Evolutionary conservation across 1,140 invertebrate genomes (phyloP), one percentile per base, ranked within the genome.

Genomic region (Diachasmimorpha longicaudata): DNA sequence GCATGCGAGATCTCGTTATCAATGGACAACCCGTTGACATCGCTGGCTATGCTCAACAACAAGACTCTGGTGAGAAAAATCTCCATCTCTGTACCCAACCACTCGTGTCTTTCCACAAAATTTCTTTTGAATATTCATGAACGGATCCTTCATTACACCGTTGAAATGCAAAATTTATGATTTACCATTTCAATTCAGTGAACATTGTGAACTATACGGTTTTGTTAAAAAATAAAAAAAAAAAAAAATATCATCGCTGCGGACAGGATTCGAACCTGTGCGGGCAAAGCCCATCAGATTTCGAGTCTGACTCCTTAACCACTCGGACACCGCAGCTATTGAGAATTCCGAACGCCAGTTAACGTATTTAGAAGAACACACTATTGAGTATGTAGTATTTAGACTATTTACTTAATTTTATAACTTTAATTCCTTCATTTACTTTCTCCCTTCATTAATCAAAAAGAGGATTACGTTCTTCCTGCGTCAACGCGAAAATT

Each of bases 1-100:
- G 98, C 86, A 92, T 99, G 83, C 92, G 97, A 82, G 97, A 99
- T 87, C 90, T 99, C 78, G 92, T 96, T 78, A 91, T 99, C 81
- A 98, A 98, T 89, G 96, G 95, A n/a, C 94, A 96, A 79, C 93
- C 95, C 14, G 92, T 98, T 71, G 97, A 99, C 87, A 93, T 99
- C 72, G 95, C 96, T 13, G 93, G 93, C 31, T 96, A 94, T 85
- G 96, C 97, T 9, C 90, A 95, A 77, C 94, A 96, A 79, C 97
- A 99, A 88, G 96, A 97, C 88, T 95, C 93, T 42, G 95, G 96
- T 95, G 88, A 90, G 85, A 63, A 14, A n/a, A 23, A 69, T 73
- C 16, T 23, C 2, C 46, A 36, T 11, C 13, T 31, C 42, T 9
- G 23, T 25, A 19, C 0, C 31, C 42, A 73, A 23, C 13, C 13